Conservation (phyloP, 2,113 vertebrate species). For the Corythaeola cristata region DNA sequence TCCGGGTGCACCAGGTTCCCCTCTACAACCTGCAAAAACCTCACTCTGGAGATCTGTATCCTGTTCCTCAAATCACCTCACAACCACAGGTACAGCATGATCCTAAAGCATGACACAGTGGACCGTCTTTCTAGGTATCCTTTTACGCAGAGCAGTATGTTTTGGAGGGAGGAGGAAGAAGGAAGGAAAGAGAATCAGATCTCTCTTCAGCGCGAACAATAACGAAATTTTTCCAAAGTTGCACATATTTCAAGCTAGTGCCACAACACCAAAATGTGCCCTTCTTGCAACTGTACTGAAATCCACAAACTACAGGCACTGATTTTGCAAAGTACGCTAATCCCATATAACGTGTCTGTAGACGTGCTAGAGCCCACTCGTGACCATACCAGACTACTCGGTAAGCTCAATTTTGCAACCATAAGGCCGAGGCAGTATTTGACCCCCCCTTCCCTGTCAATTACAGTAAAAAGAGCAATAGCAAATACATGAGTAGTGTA, state of each 20-base stretch:
- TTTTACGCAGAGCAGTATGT: not conserved
- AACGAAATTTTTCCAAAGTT: not conserved
- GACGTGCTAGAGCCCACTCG: not conserved
- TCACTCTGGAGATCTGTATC: not conserved
- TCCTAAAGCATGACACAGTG: fast-evolving
- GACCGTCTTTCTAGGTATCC: not conserved
- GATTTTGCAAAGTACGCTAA: not conserved
- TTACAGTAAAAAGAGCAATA: not conserved
- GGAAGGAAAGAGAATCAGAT: not conserved
- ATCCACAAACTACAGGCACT: not conserved
- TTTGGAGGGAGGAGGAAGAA: not conserved
- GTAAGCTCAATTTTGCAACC: not conserved
- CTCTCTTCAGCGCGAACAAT: not conserved
- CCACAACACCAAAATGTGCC: not conserved
- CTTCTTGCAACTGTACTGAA: not conserved
- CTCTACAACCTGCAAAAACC: not conserved
- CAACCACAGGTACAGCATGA: not conserved
- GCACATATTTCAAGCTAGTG: not conserved
- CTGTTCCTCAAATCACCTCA: not conserved
- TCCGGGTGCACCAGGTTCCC: not conserved
- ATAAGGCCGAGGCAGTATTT: not conserved
- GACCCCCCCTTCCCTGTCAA: not conserved
- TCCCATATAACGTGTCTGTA: not conserved
- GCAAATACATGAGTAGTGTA: not conserved
- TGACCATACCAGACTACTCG: fast-evolving